These are phyloP conservation scores for Calameuta pallipes DNA, from an alignment of 2,888 invertebrate genomes.

Conservation along the genomic window DNA sequence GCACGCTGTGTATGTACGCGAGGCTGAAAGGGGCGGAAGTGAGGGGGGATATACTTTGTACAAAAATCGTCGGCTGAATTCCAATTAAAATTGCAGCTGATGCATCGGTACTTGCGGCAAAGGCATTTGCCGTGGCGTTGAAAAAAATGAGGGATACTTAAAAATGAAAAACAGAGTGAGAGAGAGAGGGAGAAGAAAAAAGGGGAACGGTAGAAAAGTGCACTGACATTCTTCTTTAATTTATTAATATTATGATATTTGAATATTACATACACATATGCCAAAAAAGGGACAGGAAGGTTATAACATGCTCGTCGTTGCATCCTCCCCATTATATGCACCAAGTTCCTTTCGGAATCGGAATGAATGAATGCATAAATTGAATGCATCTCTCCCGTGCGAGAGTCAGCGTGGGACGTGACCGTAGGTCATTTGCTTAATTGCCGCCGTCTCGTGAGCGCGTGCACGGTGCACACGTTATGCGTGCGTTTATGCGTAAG, in stretches of 20 bases:
- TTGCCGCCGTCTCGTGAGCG: slow-evolving; percentile 11
- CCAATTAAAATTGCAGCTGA: too few relatives aligned
- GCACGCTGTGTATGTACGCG: background rate
- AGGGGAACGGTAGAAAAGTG: slow-evolving; percentile 40
- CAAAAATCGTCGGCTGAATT: background rate
- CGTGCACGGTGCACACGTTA: background rate
- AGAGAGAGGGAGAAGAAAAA: slow-evolving; percentile 20
- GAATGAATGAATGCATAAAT: slow-evolving; percentile 45
- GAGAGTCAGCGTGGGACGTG: slow-evolving; percentile 17
- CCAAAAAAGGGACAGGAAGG: slow-evolving; percentile 30
- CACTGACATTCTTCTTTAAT: background rate
- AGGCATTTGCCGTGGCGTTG: too few relatives aligned
- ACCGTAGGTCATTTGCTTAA: slow-evolving; percentile 19
- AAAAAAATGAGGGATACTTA: background rate
- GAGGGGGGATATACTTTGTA: background rate
- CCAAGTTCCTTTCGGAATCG: slow-evolving; percentile 18
- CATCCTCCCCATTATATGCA: slow-evolving; percentile 18
- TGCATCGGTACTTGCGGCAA: too few relatives aligned
- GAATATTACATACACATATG: too few relatives aligned
- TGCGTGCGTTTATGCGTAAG: background rate
- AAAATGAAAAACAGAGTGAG: background rate
- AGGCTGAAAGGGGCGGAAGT: too few relatives aligned
- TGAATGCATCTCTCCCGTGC: slow-evolving; percentile 23
- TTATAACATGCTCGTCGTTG: slow-evolving; percentile 14
- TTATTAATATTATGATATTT: too few relatives aligned